A percentile compares a stretch with the other conserved stretches of the same genome.
Evolutionary conservation across 2,888 invertebrate genomes (phyloP).

Genomic region (Pecten maximus): DNA sequence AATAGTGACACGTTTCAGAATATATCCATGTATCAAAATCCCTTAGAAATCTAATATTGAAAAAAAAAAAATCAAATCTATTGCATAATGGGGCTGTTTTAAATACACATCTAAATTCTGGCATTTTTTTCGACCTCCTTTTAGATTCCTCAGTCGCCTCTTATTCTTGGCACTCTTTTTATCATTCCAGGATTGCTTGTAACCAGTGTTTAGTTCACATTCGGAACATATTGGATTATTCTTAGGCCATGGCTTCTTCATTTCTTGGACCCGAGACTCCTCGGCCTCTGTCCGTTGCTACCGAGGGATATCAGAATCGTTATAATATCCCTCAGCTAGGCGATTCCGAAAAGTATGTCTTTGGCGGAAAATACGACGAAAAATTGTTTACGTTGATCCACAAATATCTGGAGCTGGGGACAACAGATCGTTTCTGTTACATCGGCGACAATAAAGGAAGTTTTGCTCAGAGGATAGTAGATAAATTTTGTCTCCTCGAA

Average conservation of each 20-base stretch:
- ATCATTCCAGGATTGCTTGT: neutral
- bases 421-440: constrained; percentile 78
- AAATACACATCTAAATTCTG: no score
- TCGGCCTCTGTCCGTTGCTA: constrained; percentile 77
- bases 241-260: constrained; percentile 69
- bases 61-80: no score
- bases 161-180: no score
- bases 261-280: constrained; percentile 81
- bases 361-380: constrained; percentile 77
- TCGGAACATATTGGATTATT: neutral
- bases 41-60: no score
- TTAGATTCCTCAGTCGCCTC: no score
- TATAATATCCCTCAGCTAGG: constrained; percentile 69
- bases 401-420: constrained; percentile 77
- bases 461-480: constrained; percentile 69
- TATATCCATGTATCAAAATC: no score
- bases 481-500: constrained; percentile 77
- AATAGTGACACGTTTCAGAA: no score
- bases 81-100: no score
- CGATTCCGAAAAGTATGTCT: constrained; percentile 68
- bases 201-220: neutral
- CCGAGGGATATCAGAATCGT: constrained; percentile 75
- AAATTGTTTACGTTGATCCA: constrained; percentile 74
- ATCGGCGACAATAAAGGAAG: constrained; percentile 78
- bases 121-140: no score